phyloP scores from a whole-genome alignment of 2,888 invertebrate species.

The Amblyjoppa fuscipennis region DNA sequence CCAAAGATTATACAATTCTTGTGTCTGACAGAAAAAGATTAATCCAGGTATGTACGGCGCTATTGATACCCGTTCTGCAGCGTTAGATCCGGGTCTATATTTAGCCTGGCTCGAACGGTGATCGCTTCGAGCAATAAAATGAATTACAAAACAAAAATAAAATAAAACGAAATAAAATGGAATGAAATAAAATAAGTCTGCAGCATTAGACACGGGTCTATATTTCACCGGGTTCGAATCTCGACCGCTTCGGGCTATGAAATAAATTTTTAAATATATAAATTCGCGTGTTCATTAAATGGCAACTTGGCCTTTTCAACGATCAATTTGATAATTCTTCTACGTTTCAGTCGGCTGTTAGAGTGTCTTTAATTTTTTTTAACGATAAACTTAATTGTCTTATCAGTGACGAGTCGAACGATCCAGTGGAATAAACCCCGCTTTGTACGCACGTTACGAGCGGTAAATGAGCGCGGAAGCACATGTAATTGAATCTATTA shows the following conservation, averaged over 20 bases:
- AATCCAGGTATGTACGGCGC: not conserved
- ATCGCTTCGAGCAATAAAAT: conserved; percentile 1
- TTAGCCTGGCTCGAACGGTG: conserved; percentile 7
- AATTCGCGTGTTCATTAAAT: no score
- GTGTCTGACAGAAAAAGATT: not conserved
- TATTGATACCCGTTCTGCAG: conserved; percentile 5
- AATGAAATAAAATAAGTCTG: not conserved
- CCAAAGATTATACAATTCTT: not conserved
- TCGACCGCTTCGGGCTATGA: not conserved
- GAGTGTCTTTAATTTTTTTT: no score
- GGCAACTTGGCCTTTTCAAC: no score
- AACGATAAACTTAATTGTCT: no score
- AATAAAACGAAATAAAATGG: not conserved
- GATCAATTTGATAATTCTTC: no score
- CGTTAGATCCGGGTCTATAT: not conserved
- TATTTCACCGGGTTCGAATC: not conserved
- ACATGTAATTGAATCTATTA: conserved; percentile 35
- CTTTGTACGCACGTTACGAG: not conserved
- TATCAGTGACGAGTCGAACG: not conserved
- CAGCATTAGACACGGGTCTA: conserved; percentile 5
- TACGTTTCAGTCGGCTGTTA: no score
- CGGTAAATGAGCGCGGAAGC: conserved; percentile 26
- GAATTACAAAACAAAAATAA: not conserved
- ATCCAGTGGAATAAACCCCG: conserved; percentile 15
- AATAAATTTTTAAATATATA: not conserved